Percentiles rank a stretch among this genome's conserved stretches.
These are phyloP conservation scores for Antechinus flavipes DNA, from an alignment of 2,113 vertebrate genomes.

Conservation along the genomic window DNA sequence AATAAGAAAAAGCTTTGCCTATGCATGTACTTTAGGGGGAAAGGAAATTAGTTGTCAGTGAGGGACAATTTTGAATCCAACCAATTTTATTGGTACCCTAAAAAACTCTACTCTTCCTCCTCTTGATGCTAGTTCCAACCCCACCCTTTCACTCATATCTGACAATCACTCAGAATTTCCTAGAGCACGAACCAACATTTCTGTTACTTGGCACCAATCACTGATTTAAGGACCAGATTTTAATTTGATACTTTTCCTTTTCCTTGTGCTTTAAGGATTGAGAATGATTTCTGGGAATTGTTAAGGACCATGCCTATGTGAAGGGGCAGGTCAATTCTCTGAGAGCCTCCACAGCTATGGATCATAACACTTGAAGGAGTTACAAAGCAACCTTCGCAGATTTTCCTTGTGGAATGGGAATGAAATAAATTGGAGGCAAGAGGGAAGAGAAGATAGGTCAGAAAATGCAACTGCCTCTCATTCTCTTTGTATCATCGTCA, in stretches of 20 bases:
- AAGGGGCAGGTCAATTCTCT: no score
- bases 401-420: no score
- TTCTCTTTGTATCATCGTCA: no score
- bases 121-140: neutral
- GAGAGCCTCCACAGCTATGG: no score
- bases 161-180: neutral
- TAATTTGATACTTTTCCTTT: neutral
- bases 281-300: neutral
- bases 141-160: neutral
- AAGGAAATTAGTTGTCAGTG: neutral
- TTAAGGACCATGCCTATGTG: no score
- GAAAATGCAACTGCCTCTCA: no score
- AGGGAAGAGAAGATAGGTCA: no score
- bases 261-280: neutral
- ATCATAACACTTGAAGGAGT: no score
- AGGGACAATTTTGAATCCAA: neutral
- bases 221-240: neutral
- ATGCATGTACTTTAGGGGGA: neutral
- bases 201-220: neutral
- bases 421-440: no score
- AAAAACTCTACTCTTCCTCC: neutral
- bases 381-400: no score
- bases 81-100: neutral
- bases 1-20: neutral
- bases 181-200: neutral